Conservation (phyloP, 92 coral and sea anemone species). For the Paragorgia papillata region DNA sequence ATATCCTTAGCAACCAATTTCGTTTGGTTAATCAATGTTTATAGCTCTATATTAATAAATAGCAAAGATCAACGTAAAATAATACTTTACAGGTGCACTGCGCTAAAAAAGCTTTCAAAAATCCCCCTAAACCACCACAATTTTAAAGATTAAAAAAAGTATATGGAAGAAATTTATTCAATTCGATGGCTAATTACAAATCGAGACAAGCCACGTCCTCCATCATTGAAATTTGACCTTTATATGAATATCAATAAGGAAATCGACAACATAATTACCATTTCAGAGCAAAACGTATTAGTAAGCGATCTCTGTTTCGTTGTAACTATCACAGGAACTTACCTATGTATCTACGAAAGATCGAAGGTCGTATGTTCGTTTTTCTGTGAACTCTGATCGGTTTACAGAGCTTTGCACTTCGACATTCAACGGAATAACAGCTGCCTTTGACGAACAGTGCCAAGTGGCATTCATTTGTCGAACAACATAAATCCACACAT, state of each 20-base stretch:
- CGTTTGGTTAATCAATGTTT: too few species aligned
- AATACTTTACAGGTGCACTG: too few species aligned
- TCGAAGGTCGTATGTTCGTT: conserved; percentile 18
- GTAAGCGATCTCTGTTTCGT: too few species aligned
- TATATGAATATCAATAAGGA: too few species aligned
- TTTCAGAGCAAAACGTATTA: too few species aligned
- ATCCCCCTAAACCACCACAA: too few species aligned
- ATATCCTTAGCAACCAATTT: too few species aligned
- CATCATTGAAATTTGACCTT: too few species aligned
- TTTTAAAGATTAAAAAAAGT: not conserved
- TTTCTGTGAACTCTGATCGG: conserved; percentile 47
- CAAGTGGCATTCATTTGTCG: conserved; percentile 54
- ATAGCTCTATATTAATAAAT: too few species aligned
- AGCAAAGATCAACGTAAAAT: too few species aligned
- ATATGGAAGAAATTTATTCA: not conserved
- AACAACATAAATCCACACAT: conserved; percentile 85
- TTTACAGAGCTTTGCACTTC: conserved; percentile 69
- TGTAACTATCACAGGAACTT: not conserved
- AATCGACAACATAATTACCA: too few species aligned
- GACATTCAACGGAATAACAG: conserved; percentile 84
- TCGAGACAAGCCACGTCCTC: not conserved
- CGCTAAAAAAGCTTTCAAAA: too few species aligned
- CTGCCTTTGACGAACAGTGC: conserved; percentile 62
- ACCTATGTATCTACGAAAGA: conserved; percentile 39
- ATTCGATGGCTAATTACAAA: not conserved